Base-by-base conservation (phyloP, 1,140 invertebrate species). In the Papilio machaon region DNA sequence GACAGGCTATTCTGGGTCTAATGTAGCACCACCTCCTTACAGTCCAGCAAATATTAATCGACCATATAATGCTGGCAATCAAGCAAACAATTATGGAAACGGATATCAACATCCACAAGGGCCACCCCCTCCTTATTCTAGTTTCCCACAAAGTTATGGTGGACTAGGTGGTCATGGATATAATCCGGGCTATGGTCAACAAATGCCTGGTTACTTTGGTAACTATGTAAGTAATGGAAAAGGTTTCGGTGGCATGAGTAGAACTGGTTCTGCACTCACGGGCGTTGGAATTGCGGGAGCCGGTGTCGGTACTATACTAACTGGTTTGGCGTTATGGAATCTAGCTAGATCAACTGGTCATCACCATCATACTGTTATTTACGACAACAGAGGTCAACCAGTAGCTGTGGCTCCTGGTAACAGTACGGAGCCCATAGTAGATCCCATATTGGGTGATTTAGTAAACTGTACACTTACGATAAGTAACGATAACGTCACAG, bases 281-380 rank as follows among this genome's bases (percentile, higher is more conserved):
- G 92, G 92, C 2, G 88, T 94, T 7, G 93, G 93, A 60, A 91
- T 94, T 47, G 93, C 93, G 2, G 93, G 92, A 30, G 92, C 92
- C 38, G 93, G 93, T 46, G 89, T 95, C 47, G 94, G 95, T 64
- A 94, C 94, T 35, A 88, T 95, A 70, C 84, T 95, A 77, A 94
- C 95, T 75, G 95, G 95, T 30, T 88, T 95, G 80, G 94, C 95
- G 13, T 84, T 95, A 46, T 95, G 94, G 94, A 95, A 95, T 87
- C 88, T 95, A 82, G 95, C 93, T 43, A 88, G 95, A 60, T 94
- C 93, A 11, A 94, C 94, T 64, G 89, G 94, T 30, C 85, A 87
- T 77, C 89, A 85, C 77, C 92, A 94, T 81, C 92, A 94, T 82
- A 94, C 93, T 19, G 91, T 94, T 49, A 90, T 94, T 60, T 93